Evolutionary conservation across 2,113 vertebrate species (phyloP).

Genomic region (Uria lomvia): DNA sequence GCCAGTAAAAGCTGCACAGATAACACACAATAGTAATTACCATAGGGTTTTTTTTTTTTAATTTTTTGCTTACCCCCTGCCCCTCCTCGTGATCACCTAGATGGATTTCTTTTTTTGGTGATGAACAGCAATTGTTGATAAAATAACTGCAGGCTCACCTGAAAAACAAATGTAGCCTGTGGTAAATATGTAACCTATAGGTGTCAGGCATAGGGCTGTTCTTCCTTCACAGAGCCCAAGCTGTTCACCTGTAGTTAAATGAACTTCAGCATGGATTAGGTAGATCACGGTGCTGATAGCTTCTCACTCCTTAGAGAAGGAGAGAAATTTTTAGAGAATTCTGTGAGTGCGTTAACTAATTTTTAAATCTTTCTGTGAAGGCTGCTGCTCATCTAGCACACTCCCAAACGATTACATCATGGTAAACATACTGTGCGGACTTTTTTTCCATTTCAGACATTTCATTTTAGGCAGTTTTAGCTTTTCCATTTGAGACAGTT

Average conservation of each 20-base stretch:
- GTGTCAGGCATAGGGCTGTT: background rate
- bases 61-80: background rate
- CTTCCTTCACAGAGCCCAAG: background rate
- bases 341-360: background rate
- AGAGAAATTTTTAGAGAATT: background rate
- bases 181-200: background rate
- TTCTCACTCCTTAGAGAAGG: background rate
- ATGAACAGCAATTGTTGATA: background rate
- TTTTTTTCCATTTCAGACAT: background rate
- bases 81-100: background rate
- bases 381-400: background rate
- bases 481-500: background rate
- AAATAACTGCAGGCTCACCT: background rate
- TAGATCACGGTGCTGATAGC: background rate
- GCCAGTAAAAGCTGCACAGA: background rate
- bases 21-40: background rate
- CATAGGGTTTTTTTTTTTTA: background rate
- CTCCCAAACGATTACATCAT: background rate
- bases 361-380: background rate
- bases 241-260: background rate
- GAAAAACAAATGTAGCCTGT: background rate
- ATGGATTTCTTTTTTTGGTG: background rate
- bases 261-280: background rate
- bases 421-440: background rate
- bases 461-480: background rate